Percentiles rank a stretch among this genome's conserved stretches.
phyloP scores from a whole-genome alignment of 2,113 vertebrate species.

The Sander vitreus region DNA sequence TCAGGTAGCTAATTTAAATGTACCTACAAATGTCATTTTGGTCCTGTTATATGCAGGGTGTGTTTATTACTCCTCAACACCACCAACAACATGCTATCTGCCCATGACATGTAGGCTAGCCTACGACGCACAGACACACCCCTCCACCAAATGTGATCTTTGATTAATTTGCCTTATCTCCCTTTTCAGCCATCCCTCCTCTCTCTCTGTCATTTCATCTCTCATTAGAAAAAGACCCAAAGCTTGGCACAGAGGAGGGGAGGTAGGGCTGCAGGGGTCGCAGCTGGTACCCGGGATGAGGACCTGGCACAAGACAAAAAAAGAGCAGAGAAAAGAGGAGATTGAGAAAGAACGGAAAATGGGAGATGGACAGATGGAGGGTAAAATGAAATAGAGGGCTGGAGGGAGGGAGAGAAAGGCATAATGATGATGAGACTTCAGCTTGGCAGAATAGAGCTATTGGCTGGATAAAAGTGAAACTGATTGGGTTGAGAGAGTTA shows the following conservation, averaged over 20 bases:
- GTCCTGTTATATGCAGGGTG: too few species aligned
- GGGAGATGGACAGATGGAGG: conserved; percentile 76
- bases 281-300: conserved; percentile 72
- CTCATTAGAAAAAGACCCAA: conserved; percentile 33
- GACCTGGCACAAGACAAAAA: conserved; percentile 62
- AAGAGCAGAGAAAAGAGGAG: conserved; percentile 49
- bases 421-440: conserved; percentile 79
- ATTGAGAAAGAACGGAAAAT: conserved; percentile 58
- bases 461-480: conserved; percentile 69
- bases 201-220: background rate
- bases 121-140: background rate
- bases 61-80: too few species aligned
- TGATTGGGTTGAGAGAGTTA: conserved; percentile 71
- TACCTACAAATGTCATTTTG: too few species aligned
- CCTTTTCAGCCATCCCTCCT: background rate
- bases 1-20: too few species aligned
- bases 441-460: conserved; percentile 65
- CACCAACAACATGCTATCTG: too few species aligned
- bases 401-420: conserved; percentile 56
- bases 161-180: conserved; percentile 41
- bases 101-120: too few species aligned
- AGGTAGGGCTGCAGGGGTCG: conserved; percentile 66
- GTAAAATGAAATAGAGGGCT: conserved; percentile 68
- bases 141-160: conserved; percentile 38
- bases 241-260: conserved; percentile 60